Evolutionary conservation across 2,888 invertebrate genomes (phyloP), one percentile per base, ranked within the genome.

Genomic region (Cantharis nigra): DNA sequence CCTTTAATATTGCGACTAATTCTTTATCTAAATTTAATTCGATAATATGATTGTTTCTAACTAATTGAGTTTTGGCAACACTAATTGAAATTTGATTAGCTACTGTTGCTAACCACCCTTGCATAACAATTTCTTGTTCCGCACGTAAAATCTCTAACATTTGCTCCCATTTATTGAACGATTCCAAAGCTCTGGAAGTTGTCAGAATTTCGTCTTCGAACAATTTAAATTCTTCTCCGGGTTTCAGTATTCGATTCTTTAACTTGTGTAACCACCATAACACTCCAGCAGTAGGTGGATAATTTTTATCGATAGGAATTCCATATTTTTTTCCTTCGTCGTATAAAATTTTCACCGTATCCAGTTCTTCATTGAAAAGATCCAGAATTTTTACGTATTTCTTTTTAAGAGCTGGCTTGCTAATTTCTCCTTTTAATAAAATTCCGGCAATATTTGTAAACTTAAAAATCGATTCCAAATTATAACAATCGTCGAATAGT

Each of bases 401-500:
- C 0, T 91, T 91, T 81, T 92, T 91, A 69, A 97, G 89, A 84
- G 96, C 94, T 0, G 90, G 87, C 81, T 92, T 92, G 80, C 97
- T 94, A 23, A 94, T 89, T 0, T 94, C 93, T 11, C 97, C 91
- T 71, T 95, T 92, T 71, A 94, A 90, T 74, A 97, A 88, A 73
- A 92, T 91, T 0, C 96, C 96, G 80, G 86, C 82, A 10, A 87
- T 82, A 71, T 85, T 85, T 18, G 86, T 77, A 78, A 93, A 90
- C 88, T 93, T 93, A 83, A 92, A 92, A 65, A 90, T 88, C 67
- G 91, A 89, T 81, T 92, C 93, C 9, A 94, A 86, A 49, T 93
- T 93, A 80, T 91, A 90, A 81, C 95, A 96, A 84, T 97, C 97
- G 76, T 94, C 94, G 82, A 96, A 94, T 0, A 94, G 95, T 84